Evolutionary conservation across 2,888 invertebrate species (phyloP), one percentile per base, ranked within the genome.

Genomic region (Erebia palarica): DNA sequence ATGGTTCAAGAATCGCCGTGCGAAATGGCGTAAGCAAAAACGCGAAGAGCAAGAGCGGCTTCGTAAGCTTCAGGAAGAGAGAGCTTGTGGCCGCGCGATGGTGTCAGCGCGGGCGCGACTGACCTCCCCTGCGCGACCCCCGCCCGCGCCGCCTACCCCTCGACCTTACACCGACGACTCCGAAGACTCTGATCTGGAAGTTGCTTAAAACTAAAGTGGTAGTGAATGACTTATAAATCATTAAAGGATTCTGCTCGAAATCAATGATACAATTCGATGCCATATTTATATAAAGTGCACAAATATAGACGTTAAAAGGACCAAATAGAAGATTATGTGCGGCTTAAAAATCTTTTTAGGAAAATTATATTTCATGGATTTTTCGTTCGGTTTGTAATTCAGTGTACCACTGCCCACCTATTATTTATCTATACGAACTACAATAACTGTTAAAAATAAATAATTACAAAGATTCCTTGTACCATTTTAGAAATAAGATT

Each of bases 11-110:
- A 98, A 98, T 87, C 95, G 98, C 21, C 95, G 98, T 55, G 98
- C 98, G 78, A 99, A 98, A 94, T 98, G 98, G 98, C 95, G 98
- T 78, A 98, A 98, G 84, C 98, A 98, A 86, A 98, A 98, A 86
- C 95, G 98, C 2, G 98, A 96, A 86, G 96, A 97, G 86, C 96
- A 97, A 88, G 96, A 97, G 88, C 92, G 97, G 73, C 92, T 97
- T 78, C 94, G 97, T 73, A 97, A 97, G 88, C 87, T 97, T 74
- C 97, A 97, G 84, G 96, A 97, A 87, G 97, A 97, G 85, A 95
- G 96, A 75, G 85, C 86, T 10, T 91, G 91, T 77, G 93, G 92
- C 16, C 88, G 92, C 47, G 85, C 88, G 18, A 85, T 90, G 69
- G 82, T 89, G 60, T 78, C 87, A 81, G 79, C 81, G 73, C 80